Evolutionary conservation across 1,140 invertebrate genomes (phyloP), one percentile per base, ranked within the genome.

Genomic region (Leptinotarsa texana): DNA sequence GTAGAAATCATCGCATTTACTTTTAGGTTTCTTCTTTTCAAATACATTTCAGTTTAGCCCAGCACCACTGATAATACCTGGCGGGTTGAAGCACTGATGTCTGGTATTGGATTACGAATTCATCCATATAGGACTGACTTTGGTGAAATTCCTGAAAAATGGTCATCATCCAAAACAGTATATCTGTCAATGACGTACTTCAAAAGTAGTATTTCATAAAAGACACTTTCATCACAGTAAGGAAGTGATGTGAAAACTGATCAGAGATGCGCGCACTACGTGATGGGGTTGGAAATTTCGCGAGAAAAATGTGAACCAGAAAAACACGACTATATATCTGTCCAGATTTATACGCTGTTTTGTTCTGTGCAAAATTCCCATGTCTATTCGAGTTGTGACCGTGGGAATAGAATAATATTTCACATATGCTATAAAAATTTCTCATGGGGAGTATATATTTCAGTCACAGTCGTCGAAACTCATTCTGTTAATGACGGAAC

Each of bases 371-470:
- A 18, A 57, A 57, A 57, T 57, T 57, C 51, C 51, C 51, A 57
- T 57, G 51, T 57, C 51, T 57, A 18, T 57, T 57, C 51, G 51
- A 57, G 51, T 57, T 57, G 51, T 57, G 51, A 57, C 51, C 51
- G n/a, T 15, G 51, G 51, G 51, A 57, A 57, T 57, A 57, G 51
- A 57, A 57, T 57, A 57, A 57, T 57, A 57, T 57, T 57, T 57
- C 51, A 57, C 51, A 57, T 18, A 57, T 57, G 51, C 51, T 57
- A 57, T 57, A 57, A 57, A 57, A 57, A 57, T 57, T 57, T 57
- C 51, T 57, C 51, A 18, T 18, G 51, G 51, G 51, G 15, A n/a
- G 51, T 57, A 57, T 57, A 57, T 17, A 57, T 57, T 57, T 18
- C n/a, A 57, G 51, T 57, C 51, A 42, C n/a, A 57, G 51, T 57